These are phyloP conservation scores for Stenoptilia bipunctidactyla DNA, from an alignment of 2,888 invertebrate genomes.

Conservation along the genomic window DNA sequence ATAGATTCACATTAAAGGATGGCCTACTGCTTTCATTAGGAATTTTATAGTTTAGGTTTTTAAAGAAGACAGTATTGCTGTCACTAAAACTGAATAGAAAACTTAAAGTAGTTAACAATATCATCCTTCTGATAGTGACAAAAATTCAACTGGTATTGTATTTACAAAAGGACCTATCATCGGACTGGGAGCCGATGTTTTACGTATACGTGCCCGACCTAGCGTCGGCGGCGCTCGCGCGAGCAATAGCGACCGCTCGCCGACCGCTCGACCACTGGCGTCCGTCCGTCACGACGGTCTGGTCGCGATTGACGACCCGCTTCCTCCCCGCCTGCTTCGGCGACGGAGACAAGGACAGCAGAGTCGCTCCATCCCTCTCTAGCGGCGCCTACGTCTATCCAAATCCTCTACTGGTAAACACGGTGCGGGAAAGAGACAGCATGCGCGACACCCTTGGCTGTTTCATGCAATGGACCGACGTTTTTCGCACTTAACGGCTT, in stretches of 20 bases:
- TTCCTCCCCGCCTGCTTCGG: slow-evolving; percentile 42
- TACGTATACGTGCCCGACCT: slow-evolving; percentile 42
- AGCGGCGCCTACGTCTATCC: slow-evolving; percentile 1
- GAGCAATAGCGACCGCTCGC: slow-evolving; percentile 28
- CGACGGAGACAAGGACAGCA: slow-evolving; percentile 18
- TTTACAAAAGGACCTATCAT: slow-evolving; percentile 36
- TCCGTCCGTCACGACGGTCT: slow-evolving; percentile 15
- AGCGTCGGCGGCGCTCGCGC: slow-evolving; percentile 32
- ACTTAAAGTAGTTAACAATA: too few relatives aligned
- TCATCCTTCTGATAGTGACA: too few relatives aligned
- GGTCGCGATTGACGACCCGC: slow-evolving; percentile 20
- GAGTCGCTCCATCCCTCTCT: slow-evolving; percentile 31
- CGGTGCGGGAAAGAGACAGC: not conserved
- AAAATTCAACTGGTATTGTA: not conserved
- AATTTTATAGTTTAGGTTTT: too few relatives aligned
- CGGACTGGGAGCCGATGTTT: slow-evolving; percentile 29
- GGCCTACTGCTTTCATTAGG: too few relatives aligned
- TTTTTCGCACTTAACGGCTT: too few relatives aligned
- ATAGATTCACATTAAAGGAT: too few relatives aligned
- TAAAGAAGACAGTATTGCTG: too few relatives aligned
- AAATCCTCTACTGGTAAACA: not conserved
- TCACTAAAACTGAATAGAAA: too few relatives aligned
- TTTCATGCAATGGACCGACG: not conserved
- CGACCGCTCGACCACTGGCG: slow-evolving; percentile 18
- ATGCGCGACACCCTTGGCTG: not conserved